A percentile compares a stretch with the other conserved stretches of the same genome.
These are phyloP conservation scores for Cosmorhoe ocellata DNA, from an alignment of 2,888 invertebrate species.

Conservation along the genomic window DNA sequence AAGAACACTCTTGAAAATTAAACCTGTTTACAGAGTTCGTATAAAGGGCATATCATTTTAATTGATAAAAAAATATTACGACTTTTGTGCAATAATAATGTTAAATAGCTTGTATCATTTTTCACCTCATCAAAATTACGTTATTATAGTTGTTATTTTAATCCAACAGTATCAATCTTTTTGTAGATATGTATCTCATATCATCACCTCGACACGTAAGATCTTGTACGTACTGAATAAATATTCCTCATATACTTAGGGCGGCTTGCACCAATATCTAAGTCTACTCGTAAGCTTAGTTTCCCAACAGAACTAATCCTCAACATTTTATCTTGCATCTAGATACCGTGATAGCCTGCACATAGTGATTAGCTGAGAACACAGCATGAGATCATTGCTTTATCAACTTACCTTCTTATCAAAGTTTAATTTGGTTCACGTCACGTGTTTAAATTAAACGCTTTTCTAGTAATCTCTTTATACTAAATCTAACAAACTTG, in stretches of 20 bases:
- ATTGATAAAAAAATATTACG: constrained; percentile 15
- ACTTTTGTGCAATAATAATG: neutral
- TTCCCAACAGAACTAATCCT: constrained; percentile 1
- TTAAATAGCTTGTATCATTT: too few relatives aligned
- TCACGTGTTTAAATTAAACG: too few relatives aligned
- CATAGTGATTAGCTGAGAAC: constrained; percentile 14
- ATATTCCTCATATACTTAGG: too few relatives aligned
- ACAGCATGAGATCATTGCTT: constrained; percentile 16
- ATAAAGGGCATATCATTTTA: constrained; percentile 13
- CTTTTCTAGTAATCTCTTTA: too few relatives aligned
- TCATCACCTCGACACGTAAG: too few relatives aligned
- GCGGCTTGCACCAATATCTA: too few relatives aligned
- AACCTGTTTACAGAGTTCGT: constrained; percentile 19
- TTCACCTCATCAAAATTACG: constrained; percentile 2
- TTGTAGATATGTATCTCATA: too few relatives aligned
- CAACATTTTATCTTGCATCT: constrained; percentile 4
- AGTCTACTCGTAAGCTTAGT: constrained; percentile 1
- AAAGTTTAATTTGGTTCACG: neutral
- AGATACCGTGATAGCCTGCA: constrained; percentile 13
- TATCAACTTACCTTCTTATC: neutral
- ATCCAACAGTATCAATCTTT: too few relatives aligned
- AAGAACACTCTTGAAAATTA: constrained; percentile 24
- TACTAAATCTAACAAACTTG: too few relatives aligned
- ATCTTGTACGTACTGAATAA: too few relatives aligned
- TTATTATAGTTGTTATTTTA: too few relatives aligned